Base-by-base conservation (phyloP, 2,113 vertebrate species). In the Thunnus maccoyii region DNA sequence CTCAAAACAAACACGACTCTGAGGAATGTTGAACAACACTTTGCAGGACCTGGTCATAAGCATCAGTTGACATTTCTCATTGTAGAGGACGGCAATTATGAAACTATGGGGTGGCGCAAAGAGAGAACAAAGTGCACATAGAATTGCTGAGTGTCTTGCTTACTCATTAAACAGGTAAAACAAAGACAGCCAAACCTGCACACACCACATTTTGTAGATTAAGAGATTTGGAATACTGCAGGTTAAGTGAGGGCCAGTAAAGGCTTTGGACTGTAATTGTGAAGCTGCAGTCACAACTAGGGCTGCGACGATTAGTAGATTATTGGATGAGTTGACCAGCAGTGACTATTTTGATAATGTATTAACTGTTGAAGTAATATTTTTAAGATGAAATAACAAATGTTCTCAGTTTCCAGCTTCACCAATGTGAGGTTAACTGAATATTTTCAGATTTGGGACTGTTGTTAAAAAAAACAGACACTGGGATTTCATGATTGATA, bases 1-100 rank as follows among this genome's bases (percentile, higher is more conserved):
- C 63, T 78, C 72, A 57, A 82, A 86, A 84, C 86, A 71, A 87
- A 80, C 64, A 55, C 6, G 1, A 67, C 74, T n/a, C 63, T 1
- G 41, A 44, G 72, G 61, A 72, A 63, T 69, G 50, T 22, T 44
- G 63, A 5, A 22, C 36, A 17, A 66, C 17, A 18, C 47, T 61
- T 47, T 80, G 58, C 12, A 2, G 71, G 27, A 69, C 27, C 12
- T 55, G 36, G 62, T 57, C 58, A 50, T 61, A n/a, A 73, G 64
- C 77, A 64, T 76, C 46, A 46, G 47, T 1, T 69, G 68, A 76
- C 52, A 46, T 83, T 65, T 79, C 66, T 62, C 79, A 47, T 22
- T 15, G 50, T 16, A 44, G 18, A 77, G 70, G 72, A 69, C 55
- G 72, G 51, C 44, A 54, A 76, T 84, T 76, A 63, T 51, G 27